phyloP scores from a whole-genome alignment of 2,888 invertebrate genomes.

The Archaeoteleia sp. region DNA sequence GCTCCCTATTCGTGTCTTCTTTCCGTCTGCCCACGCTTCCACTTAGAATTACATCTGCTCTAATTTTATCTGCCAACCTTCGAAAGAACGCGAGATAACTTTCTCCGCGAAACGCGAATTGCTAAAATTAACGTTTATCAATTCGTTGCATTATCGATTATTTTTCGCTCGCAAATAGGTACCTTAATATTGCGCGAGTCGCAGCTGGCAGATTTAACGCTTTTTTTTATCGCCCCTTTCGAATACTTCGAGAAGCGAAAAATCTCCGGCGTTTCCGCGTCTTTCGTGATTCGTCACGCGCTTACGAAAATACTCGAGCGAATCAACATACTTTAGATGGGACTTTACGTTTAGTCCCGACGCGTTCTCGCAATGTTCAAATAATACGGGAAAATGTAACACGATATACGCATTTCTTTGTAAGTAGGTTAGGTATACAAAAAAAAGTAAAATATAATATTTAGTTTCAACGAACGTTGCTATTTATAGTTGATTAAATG shows the following conservation, averaged over 20 bases:
- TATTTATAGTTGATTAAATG: too few species aligned
- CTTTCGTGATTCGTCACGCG: conserved; percentile 8
- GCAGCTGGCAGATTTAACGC: too few species aligned
- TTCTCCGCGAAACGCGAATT: conserved; percentile 32
- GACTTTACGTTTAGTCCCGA: conserved; percentile 15
- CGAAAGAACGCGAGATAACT: conserved; percentile 49
- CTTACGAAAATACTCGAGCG: conserved; percentile 23
- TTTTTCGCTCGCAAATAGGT: neutral
- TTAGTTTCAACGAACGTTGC: too few species aligned
- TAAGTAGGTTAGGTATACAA: neutral
- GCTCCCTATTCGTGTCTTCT: conserved; percentile 16
- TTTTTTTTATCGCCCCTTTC: neutral
- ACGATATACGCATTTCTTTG: neutral
- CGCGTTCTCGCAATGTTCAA: neutral
- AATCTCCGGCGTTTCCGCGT: conserved; percentile 2
- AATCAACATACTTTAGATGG: conserved; percentile 10
- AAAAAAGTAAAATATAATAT: too few species aligned
- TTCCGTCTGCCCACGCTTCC: conserved; percentile 25
- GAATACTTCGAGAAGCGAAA: neutral
- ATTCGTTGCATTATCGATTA: conserved; percentile 4
- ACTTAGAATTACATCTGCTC: conserved; percentile 51
- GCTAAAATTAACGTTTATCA: conserved; percentile 15
- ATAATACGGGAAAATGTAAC: neutral
- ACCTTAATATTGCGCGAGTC: too few species aligned
- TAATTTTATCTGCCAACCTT: conserved; percentile 54